Percentiles rank a stretch among this genome's conserved stretches.
These are phyloP conservation scores for Cheilosia vernalis DNA, from an alignment of 2,888 invertebrate species.

Conservation along the genomic window DNA sequence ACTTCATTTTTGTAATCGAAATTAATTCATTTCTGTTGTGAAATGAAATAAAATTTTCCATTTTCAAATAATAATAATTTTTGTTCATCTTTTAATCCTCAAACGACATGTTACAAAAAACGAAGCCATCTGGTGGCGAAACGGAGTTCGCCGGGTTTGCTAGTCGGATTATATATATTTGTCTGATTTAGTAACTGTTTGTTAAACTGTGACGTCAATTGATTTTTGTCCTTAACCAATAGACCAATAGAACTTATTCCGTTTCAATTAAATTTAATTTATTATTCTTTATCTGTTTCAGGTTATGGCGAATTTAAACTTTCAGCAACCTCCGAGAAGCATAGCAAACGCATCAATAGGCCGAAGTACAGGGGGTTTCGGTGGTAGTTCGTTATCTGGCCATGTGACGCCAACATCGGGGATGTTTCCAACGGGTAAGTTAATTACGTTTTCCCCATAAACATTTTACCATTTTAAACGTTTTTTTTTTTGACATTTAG, in stretches of 20 bases:
- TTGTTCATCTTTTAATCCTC: too few species aligned
- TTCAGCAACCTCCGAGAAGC: constrained; percentile 94
- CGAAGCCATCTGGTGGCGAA: too few species aligned
- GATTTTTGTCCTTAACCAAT: neutral
- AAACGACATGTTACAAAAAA: too few species aligned
- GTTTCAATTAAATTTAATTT: neutral
- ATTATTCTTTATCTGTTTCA: constrained; percentile 78
- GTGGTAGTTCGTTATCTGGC: constrained; percentile 88
- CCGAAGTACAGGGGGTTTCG: constrained; percentile 87
- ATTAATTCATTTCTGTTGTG: too few species aligned
- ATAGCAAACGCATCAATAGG: constrained; percentile 90
- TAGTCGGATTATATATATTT: too few species aligned
- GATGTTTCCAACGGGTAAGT: constrained; percentile 85
- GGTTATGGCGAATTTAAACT: constrained; percentile 97
- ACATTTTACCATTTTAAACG: neutral
- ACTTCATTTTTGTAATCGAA: too few species aligned
- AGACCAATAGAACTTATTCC: neutral
- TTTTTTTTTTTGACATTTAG: constrained; percentile 25
- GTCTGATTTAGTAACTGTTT: too few species aligned
- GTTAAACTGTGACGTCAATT: neutral
- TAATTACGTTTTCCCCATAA: neutral
- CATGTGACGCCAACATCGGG: constrained; percentile 90
- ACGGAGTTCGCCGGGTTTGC: too few species aligned
- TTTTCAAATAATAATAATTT: too few species aligned
- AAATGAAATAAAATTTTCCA: too few species aligned